Conservation (phyloP, 2,797 vertebrate genomes). For the Halcyon smyrnensis region DNA sequence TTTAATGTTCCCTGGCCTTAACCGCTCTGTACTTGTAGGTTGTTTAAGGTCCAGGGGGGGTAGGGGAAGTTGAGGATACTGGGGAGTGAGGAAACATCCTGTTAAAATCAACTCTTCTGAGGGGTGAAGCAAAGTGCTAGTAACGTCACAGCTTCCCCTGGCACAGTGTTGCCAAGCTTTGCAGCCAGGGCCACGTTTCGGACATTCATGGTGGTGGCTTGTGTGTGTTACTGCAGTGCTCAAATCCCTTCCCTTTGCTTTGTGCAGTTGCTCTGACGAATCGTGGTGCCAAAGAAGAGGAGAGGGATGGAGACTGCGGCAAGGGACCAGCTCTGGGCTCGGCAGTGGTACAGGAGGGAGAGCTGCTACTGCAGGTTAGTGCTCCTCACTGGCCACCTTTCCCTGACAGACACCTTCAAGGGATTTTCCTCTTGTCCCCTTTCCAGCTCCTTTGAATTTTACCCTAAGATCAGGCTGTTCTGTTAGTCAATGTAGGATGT, state of each 20-base stretch:
- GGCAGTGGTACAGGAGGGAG: constrained; percentile 73
- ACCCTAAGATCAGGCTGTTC: not conserved
- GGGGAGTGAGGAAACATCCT: not conserved
- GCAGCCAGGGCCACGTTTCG: not conserved
- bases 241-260: constrained; percentile 15
- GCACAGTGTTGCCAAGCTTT: not conserved
- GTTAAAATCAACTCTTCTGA: not conserved
- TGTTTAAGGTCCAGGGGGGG: not conserved
- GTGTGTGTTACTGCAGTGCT: constrained; percentile 52
- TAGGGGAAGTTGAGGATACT: not conserved
- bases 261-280: constrained; percentile 78
- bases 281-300: constrained; percentile 10
- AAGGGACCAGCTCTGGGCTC: not conserved
- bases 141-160: not conserved
- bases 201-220: constrained; percentile 33
- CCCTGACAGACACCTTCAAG: not conserved
- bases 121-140: not conserved
- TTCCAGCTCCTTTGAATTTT: not conserved
- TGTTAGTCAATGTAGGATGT: not conserved
- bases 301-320: not conserved
- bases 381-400: not conserved
- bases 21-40: not conserved
- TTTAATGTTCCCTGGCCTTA: not conserved
- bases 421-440: not conserved
- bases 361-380: constrained; percentile 84